These are phyloP conservation scores for Podarcis muralis DNA, from an alignment of 2,113 vertebrate species.

Conservation along the genomic window DNA sequence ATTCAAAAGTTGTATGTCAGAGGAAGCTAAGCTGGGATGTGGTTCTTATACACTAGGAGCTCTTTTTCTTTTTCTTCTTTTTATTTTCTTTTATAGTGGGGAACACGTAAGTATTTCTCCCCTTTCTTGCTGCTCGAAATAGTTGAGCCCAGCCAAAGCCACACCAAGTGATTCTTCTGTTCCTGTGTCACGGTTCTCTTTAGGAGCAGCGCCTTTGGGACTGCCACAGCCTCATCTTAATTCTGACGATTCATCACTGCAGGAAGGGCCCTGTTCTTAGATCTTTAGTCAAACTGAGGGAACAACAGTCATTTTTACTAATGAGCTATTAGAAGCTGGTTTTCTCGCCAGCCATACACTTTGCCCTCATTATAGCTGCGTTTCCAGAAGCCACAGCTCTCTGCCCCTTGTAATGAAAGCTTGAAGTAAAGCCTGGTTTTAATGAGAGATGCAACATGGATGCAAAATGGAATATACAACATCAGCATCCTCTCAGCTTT, in stretches of 20 bases:
- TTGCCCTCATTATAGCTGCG: slow-evolving; percentile 74
- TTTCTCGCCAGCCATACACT: slow-evolving; percentile 56
- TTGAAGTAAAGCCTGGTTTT: slow-evolving; percentile 56
- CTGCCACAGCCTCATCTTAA: slow-evolving; percentile 15
- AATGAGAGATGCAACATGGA: slow-evolving; percentile 68
- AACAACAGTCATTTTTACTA: slow-evolving; percentile 68
- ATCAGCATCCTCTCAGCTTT: neutral
- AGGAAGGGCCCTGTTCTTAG: slow-evolving; percentile 51
- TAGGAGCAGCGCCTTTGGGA: neutral
- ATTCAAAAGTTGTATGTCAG: too few relatives aligned
- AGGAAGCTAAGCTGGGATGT: neutral
- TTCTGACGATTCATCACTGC: slow-evolving; percentile 38
- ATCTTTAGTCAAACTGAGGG: slow-evolving; percentile 62
- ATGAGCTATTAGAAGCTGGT: slow-evolving; percentile 75
- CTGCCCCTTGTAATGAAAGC: slow-evolving; percentile 71
- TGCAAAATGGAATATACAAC: slow-evolving; percentile 51
- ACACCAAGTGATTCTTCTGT: neutral
- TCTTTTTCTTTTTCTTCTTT: neutral
- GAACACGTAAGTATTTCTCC: neutral
- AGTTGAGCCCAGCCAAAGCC: neutral
- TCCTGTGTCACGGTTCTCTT: neutral
- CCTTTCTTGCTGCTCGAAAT: neutral
- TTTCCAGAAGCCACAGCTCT: slow-evolving; percentile 58
- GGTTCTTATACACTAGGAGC: too few relatives aligned
- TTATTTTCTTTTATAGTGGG: neutral